Base-by-base conservation (phyloP, 2,888 invertebrate species). In the Eilema depressum region DNA sequence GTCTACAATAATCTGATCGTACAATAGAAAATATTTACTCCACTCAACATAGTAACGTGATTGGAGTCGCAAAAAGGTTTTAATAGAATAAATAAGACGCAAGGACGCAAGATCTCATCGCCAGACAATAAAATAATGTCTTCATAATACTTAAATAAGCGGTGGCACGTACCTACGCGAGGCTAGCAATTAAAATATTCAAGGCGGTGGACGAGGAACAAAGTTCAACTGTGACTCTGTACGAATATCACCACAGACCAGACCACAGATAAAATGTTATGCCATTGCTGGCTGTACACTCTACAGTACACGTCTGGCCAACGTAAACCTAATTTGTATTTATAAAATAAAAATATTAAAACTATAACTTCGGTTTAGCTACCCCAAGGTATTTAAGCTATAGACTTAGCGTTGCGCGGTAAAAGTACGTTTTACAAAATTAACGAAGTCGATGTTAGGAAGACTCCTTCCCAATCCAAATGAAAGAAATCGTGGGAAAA, bases 161-260 rank as follows among this genome's bases (percentile, higher is more conserved):
- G 61, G 0, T 53, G 63, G 30, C 59, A 60, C 64, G 41, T 28
- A 37, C 28, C 28, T 5, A 25, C 57, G 20, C 41, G 25, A 63
- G 33, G 30, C n/a, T 14, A 23, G 63, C 63, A 67, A 68, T 68
- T 68, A 66, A 64, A 65, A 62, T 37, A 41, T 68, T 65, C 30
- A 67, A 67, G 59, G 63, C n/a, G 26, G 30, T 12, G 20, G n/a
- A n/a, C n/a, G n/a, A n/a, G n/a, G 23, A 7, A 47, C 68, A 37
- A 66, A 69, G 66, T 60, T 69, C 66, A 69, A 66, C 17, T 56
- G 70, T 25, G 59, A 60, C 41, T 28, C 3, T 25, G 12, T 26
- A 12, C 41, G 12, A n/a, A n/a, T n/a, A n/a, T n/a, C n/a, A 25
- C 23, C 41, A 33, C 63, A 25, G 23, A 57, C 57, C 63, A 25